These are phyloP conservation scores for Theristicus caerulescens DNA, from an alignment of 2,113 vertebrate genomes.

Conservation along the genomic window DNA sequence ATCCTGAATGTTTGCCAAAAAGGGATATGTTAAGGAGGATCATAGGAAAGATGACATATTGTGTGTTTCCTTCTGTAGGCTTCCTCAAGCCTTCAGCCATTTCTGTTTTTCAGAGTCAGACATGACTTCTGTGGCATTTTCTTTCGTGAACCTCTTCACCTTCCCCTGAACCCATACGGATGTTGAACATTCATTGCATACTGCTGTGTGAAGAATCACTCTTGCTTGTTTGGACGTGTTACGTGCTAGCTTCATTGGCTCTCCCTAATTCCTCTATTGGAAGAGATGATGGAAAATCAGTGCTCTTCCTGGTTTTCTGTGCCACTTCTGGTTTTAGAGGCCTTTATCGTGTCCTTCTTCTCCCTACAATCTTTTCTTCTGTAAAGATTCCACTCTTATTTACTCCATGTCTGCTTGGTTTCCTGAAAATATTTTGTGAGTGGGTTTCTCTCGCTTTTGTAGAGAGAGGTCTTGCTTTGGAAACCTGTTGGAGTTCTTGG, in stretches of 20 bases:
- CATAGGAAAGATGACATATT: not conserved
- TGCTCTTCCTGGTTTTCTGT: not conserved
- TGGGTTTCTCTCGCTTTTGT: not conserved
- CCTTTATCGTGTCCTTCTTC: fast-evolving
- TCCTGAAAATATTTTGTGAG: not conserved
- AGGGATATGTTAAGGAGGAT: fast-evolving
- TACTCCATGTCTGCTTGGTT: not conserved
- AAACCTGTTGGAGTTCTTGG: not conserved
- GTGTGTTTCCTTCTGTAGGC: not conserved
- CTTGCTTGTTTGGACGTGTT: not conserved
- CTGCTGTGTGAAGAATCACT: not conserved
- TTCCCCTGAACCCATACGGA: not conserved
- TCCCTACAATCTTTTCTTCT: not conserved
- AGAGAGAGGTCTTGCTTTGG: not conserved
- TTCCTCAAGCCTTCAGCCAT: not conserved
- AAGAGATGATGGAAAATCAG: fast-evolving
- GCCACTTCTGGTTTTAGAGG: not conserved
- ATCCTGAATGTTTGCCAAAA: not conserved
- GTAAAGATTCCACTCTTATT: not conserved
- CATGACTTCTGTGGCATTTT: not conserved
- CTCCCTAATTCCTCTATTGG: not conserved
- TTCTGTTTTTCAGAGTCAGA: not conserved
- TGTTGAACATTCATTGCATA: not conserved
- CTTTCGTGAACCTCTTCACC: not conserved
- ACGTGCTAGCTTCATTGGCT: not conserved